Conservation (phyloP, 2,113 vertebrate genomes). For the Rhegmatorhina hoffmannsi region DNA sequence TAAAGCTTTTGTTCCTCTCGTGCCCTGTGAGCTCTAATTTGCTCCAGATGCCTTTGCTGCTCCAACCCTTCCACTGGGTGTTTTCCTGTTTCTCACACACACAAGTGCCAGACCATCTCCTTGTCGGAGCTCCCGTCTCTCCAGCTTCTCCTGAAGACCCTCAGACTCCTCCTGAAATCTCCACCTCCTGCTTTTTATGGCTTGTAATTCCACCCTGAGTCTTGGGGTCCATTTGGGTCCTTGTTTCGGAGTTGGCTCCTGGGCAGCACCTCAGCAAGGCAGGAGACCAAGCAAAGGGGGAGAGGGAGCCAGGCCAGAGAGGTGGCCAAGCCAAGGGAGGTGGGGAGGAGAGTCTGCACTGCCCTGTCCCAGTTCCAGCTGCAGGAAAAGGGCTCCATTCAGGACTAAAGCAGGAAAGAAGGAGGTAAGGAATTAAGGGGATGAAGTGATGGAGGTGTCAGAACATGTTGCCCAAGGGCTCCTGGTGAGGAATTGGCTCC, state of each 20-base stretch:
- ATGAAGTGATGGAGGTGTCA: background rate
- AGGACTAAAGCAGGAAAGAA: background rate
- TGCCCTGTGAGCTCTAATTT: slow-evolving; percentile 30
- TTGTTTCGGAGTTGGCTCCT: background rate
- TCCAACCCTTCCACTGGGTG: background rate
- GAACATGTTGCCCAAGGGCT: background rate
- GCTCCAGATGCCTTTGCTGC: slow-evolving; percentile 56
- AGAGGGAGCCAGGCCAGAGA: background rate
- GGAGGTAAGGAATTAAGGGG: rapidly evolving
- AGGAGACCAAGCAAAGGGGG: background rate
- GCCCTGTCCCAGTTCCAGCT: background rate
- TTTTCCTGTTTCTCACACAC: background rate
- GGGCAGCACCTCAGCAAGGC: background rate
- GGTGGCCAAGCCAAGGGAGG: background rate
- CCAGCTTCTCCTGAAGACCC: background rate
- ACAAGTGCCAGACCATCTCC: background rate
- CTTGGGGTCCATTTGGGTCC: background rate
- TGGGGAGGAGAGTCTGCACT: background rate
- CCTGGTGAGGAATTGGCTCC: background rate
- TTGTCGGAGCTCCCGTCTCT: background rate
- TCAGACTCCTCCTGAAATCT: background rate
- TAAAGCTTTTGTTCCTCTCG: background rate
- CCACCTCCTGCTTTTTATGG: rapidly evolving
- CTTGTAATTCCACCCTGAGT: background rate
- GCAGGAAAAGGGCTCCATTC: background rate